Conservation (phyloP, 2,888 invertebrate species). For the Euzetes globulus region DNA sequence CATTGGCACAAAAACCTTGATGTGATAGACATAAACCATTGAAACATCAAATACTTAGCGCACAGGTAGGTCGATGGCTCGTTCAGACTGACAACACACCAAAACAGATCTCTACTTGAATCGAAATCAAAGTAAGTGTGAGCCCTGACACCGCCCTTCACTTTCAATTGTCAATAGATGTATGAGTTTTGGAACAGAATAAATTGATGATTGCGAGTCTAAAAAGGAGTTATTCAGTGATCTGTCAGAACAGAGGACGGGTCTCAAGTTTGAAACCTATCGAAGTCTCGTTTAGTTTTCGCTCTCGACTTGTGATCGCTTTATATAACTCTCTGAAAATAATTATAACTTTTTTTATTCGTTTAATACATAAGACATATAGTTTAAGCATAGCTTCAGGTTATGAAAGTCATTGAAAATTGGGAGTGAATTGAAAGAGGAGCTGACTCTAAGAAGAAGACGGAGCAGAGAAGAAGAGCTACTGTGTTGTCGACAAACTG, state of each 20-base stretch:
- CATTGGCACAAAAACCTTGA: background rate
- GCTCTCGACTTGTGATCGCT: background rate
- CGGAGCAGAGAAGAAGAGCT: background rate
- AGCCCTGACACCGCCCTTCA: background rate
- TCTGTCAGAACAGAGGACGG: too few relatives aligned
- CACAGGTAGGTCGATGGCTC: background rate
- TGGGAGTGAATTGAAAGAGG: background rate
- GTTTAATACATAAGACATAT: background rate
- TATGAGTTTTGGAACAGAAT: background rate
- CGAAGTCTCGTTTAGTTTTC: background rate
- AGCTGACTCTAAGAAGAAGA: background rate
- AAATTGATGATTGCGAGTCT: too few relatives aligned
- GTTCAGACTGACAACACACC: background rate
- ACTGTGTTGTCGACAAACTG: background rate
- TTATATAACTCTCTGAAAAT: background rate
- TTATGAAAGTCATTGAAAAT: slow-evolving; percentile 25
- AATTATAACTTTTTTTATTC: background rate
- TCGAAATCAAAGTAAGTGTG: background rate
- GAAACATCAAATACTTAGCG: background rate
- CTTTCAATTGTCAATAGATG: background rate
- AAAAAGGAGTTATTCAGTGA: background rate
- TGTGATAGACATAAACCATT: background rate
- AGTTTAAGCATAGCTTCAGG: slow-evolving; percentile 15
- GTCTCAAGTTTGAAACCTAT: background rate
- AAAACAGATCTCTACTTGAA: background rate